Evolutionary conservation across 2,113 vertebrate species (phyloP).

Genomic region (Varanus komodoensis): DNA sequence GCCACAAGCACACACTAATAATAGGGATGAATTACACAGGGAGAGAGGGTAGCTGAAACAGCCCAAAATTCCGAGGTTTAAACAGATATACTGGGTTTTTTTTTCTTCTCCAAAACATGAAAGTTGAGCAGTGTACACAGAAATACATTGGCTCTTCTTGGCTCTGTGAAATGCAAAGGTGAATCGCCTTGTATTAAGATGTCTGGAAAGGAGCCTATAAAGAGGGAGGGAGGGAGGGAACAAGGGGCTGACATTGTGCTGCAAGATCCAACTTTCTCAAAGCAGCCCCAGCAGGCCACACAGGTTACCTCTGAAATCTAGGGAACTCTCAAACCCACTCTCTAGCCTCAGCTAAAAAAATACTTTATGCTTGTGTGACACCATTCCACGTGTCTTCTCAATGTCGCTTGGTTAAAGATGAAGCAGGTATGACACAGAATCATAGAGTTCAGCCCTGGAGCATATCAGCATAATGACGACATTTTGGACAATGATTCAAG

Average conservation of each 20-base stretch:
- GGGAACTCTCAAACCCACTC: neutral
- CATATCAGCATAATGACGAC: no score
- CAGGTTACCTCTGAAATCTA: neutral
- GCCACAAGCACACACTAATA: neutral
- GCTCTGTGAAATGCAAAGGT: slow-evolving; percentile 16
- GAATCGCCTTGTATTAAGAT: neutral
- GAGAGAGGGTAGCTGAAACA: neutral
- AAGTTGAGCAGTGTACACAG: neutral
- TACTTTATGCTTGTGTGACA: neutral
- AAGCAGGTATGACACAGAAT: neutral
- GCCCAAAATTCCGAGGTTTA: neutral
- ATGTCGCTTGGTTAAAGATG: neutral
- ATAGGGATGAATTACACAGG: slow-evolving; percentile 14
- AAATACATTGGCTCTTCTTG: neutral
- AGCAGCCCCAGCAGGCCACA: neutral
- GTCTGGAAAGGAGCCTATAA: neutral
- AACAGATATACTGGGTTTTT: neutral
- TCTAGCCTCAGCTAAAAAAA: neutral
- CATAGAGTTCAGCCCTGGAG: neutral
- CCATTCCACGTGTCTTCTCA: neutral
- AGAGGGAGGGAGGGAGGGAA: neutral
- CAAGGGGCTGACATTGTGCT: neutral
- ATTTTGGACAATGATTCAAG: no score
- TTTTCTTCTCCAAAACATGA: neutral
- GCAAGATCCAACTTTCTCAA: neutral